Evolutionary conservation across 2,888 invertebrate species (phyloP), one percentile per base, ranked within the genome.

Genomic region (Ecliptopera silaceata): DNA sequence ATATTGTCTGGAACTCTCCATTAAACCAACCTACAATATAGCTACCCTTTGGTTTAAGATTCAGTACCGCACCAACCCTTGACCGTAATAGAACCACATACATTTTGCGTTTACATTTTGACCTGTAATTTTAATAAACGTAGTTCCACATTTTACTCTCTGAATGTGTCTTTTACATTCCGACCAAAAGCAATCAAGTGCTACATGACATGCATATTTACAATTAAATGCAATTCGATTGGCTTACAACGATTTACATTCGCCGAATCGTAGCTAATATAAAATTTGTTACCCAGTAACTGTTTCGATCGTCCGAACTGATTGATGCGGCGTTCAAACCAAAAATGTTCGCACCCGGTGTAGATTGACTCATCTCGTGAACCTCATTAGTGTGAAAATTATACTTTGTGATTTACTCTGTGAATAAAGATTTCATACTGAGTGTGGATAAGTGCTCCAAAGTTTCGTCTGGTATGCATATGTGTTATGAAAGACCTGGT

Each of bases 401-500:
- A 55, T 66, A 64, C 53, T 58, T 63, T 56, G 64, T 70, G 69
- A 64, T 67, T 60, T 54, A 60, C 59, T 69, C 61, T 61, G 57
- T 53, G 18, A 46, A 56, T 47, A 57, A 59, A 58, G 60, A 56
- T 62, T 63, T 65, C 46, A 65, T 56, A 66, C 68, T 70, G 69
- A 76, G 75, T 71, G 74, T 71, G 62, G 69, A 77, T 71, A 80
- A 81, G 73, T 73, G 78, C 71, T 65, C 71, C 63, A 74, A 71
- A 69, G 79, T 69, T 74, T 71, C 75, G 71, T 83, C 82, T 86
- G 88, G 82, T 78, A 91, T 91, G 90, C 90, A 90, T 86, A 80
- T 90, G 88, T 90, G 90, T 76, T 91, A 88, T 88, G 90, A 90
- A 77, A 75, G 90, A 72, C 88, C 90, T 58, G 84, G 86, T 61